A percentile compares a stretch with the other conserved stretches of the same genome.
phyloP scores from a whole-genome alignment of 2,888 invertebrate species.

The Zeuzera pyrina region DNA sequence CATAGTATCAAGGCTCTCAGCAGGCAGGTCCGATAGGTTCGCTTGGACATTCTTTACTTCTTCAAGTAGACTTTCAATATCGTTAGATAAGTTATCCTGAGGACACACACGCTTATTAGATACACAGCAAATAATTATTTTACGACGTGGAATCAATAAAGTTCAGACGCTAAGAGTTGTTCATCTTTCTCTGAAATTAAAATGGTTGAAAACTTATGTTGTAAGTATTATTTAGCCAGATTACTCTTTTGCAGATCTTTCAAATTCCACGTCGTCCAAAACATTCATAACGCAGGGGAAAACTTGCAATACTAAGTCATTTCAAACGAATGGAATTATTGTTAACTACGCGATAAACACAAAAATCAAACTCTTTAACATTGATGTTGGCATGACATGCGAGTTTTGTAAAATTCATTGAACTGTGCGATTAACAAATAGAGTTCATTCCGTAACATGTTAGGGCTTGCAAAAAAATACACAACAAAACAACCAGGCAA shows the following conservation, averaged over 20 bases:
- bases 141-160: slow-evolving; percentile 14
- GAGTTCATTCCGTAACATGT: slow-evolving; percentile 7
- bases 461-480: slow-evolving; percentile 13
- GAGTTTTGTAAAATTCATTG: slow-evolving; percentile 4
- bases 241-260: slow-evolving; percentile 11
- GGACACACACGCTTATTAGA: slow-evolving; percentile 62
- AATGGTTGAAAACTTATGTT: too few relatives aligned
- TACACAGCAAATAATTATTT: slow-evolving; percentile 16
- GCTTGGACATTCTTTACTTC: slow-evolving; percentile 79
- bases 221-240: too few relatives aligned
- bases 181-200: background rate
- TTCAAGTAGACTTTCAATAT: slow-evolving; percentile 79
- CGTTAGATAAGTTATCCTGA: slow-evolving; percentile 77
- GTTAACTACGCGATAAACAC: slow-evolving; percentile 39
- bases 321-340: slow-evolving; percentile 36
- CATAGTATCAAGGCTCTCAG: slow-evolving; percentile 81
- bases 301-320: slow-evolving; percentile 29
- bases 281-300: slow-evolving; percentile 20
- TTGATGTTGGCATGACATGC: slow-evolving; percentile 60
- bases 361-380: slow-evolving; percentile 30
- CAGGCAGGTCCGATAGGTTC: slow-evolving; percentile 78
- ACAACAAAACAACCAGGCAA: slow-evolving; percentile 10
- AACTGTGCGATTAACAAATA: slow-evolving; percentile 4
- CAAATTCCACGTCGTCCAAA: slow-evolving; percentile 29
- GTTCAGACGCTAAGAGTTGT: background rate